Evolutionary conservation across 1,140 invertebrate species (phyloP).

Genomic region (Venustaconcha ellipsiformis): DNA sequence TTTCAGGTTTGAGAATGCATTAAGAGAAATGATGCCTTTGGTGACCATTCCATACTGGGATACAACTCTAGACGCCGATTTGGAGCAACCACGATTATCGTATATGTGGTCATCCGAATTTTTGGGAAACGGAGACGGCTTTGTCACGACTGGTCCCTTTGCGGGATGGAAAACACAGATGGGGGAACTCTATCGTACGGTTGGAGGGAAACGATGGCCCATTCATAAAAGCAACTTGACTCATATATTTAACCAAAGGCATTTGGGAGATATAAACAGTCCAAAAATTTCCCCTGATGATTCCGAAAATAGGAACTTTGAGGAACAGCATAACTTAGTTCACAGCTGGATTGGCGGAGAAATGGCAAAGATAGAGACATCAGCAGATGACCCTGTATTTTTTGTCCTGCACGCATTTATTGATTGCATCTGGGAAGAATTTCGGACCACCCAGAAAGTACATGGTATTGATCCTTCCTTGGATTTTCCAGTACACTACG

Average conservation of each 20-base stretch:
- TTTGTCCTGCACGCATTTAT: slow-evolving; percentile 68
- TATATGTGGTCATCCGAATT: slow-evolving; percentile 62
- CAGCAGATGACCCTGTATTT: slow-evolving; percentile 67
- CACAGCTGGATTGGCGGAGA: slow-evolving; percentile 55
- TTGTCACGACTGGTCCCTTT: slow-evolving; percentile 63
- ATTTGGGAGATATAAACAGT: slow-evolving; percentile 9
- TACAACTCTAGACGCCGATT: slow-evolving; percentile 53
- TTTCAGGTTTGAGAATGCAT: slow-evolving; percentile 45
- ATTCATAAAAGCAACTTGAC: slow-evolving; percentile 17
- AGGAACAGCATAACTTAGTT: slow-evolving; percentile 43
- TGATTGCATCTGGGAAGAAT: slow-evolving; percentile 54
- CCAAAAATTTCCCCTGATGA: slow-evolving; percentile 5
- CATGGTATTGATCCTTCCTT: slow-evolving; percentile 32
- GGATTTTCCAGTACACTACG: slow-evolving; percentile 22
- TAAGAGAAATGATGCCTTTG: slow-evolving; percentile 36
- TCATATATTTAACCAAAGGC: slow-evolving; percentile 3
- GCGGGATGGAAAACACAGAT: slow-evolving; percentile 35
- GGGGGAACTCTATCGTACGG: slow-evolving; percentile 27
- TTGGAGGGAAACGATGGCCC: slow-evolving; percentile 5
- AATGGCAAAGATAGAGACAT: slow-evolving; percentile 49
- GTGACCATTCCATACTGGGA: slow-evolving; percentile 69
- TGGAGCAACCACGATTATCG: slow-evolving; percentile 58
- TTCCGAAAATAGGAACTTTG: slow-evolving; percentile 39
- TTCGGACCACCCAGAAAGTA: slow-evolving; percentile 38
- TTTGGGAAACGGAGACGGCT: slow-evolving; percentile 65